Conservation (phyloP, 2,113 vertebrate genomes). For the Aegotheles bennettii region DNA sequence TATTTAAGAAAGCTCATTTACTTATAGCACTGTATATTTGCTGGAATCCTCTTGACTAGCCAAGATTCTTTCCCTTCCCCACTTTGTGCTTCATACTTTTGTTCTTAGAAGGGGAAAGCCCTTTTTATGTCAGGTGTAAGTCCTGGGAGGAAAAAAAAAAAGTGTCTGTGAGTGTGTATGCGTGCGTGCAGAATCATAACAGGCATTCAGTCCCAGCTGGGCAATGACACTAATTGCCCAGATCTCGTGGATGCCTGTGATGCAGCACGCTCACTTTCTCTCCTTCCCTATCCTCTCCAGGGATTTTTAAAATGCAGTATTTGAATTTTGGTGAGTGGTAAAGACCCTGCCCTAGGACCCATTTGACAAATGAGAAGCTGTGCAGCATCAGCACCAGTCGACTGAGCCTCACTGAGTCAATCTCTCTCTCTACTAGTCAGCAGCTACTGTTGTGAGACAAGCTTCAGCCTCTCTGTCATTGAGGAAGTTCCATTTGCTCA, state of each 20-base stretch:
- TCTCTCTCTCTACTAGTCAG: constrained; percentile 67
- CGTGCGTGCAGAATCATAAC: constrained; percentile 45
- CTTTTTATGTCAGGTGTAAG: constrained; percentile 39
- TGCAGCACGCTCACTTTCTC: constrained; percentile 50
- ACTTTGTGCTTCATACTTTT: not conserved
- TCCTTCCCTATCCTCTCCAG: constrained; percentile 65
- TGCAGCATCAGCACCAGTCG: constrained; percentile 71
- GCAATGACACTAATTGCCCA: constrained; percentile 72
- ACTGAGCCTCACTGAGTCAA: constrained; percentile 71
- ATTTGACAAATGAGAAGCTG: constrained; percentile 82
- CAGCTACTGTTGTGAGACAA: constrained; percentile 70
- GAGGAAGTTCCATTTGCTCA: constrained; percentile 75
- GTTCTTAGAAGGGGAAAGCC: constrained; percentile 45
- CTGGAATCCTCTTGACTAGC: not conserved
- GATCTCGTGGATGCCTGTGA: constrained; percentile 66
- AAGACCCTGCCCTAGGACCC: constrained; percentile 78
- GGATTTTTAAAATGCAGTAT: constrained; percentile 79
- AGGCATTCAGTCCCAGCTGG: constrained; percentile 70
- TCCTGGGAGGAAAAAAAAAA: not conserved
- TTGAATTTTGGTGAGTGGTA: constrained; percentile 82
- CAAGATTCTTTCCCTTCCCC: not conserved
- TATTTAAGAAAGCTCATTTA: not conserved
- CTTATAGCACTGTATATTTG: not conserved
- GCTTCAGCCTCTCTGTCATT: constrained; percentile 70
- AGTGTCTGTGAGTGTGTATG: not conserved